Percentiles rank a stretch among this genome's conserved stretches.
Conservation (phyloP, 23 tunicate species). For the Trididemnum clinides region DNA sequence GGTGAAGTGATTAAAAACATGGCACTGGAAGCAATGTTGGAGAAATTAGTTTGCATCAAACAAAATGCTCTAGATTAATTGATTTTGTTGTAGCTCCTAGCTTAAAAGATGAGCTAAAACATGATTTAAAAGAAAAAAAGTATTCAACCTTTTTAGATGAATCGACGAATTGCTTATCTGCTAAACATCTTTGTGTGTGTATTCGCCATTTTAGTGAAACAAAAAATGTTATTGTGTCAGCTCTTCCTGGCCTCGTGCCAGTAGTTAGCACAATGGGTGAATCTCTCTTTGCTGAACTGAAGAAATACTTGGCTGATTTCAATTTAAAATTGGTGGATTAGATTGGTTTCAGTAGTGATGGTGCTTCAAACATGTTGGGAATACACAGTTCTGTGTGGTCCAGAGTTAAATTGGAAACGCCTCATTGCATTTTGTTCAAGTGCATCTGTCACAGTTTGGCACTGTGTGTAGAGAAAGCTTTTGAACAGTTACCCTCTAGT, state of each 20-base stretch:
- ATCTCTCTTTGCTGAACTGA: not conserved
- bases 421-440: conserved; percentile 1
- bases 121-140: conserved; percentile 5
- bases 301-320: not conserved
- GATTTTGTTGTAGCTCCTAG: conserved; percentile 13
- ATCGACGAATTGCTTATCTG: not conserved
- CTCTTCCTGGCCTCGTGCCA: conserved; percentile 2
- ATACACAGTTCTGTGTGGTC: conserved; percentile 31
- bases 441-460: conserved; percentile 13
- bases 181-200: conserved; percentile 4
- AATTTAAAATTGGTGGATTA: not conserved
- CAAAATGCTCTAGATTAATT: conserved; percentile 14
- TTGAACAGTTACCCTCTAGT: not conserved
- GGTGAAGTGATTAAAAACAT: conserved; percentile 12
- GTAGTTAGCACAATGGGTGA: conserved; percentile 8
- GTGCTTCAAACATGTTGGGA: conserved; percentile 35
- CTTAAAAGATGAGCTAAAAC: conserved; percentile 1
- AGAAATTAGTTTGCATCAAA: conserved; percentile 7
- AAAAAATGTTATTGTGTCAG: not conserved
- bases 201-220: conserved; percentile 1
- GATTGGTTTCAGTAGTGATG: conserved; percentile 32
- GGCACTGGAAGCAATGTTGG: not conserved
- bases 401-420: conserved; percentile 13
- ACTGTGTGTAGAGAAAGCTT: conserved; percentile 11
- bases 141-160: not conserved